Conservation (phyloP, 2,888 invertebrate genomes). For the Stenurella melanura region DNA sequence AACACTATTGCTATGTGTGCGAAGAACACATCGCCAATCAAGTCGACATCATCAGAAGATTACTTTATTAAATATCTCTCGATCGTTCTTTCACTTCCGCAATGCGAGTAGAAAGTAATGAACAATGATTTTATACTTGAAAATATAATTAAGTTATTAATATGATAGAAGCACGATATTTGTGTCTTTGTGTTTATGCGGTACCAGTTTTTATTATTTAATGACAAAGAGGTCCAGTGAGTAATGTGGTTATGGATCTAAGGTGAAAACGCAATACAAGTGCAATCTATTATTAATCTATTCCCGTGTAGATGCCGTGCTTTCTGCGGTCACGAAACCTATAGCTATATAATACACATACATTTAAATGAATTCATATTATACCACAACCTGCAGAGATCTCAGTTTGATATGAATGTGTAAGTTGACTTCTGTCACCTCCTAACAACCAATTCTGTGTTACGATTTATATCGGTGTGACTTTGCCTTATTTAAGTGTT, state of each 20-base stretch:
- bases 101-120: no score
- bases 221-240: constrained; percentile 20
- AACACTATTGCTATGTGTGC: no score
- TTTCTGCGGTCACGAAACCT: constrained; percentile 60
- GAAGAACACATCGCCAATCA: no score
- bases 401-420: constrained; percentile 62
- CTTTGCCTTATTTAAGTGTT: constrained; percentile 10
- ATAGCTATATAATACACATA: constrained; percentile 58
- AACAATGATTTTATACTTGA: not conserved
- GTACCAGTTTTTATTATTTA: not conserved
- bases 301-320: constrained; percentile 51
- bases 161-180: not conserved
- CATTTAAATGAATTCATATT: constrained; percentile 65
- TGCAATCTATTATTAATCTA: constrained; percentile 37
- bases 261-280: constrained; percentile 16
- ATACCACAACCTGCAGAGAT: constrained; percentile 62
- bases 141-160: not conserved
- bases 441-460: constrained; percentile 61
- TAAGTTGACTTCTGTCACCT: constrained; percentile 64
- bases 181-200: not conserved
- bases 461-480: constrained; percentile 58
- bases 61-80: not conserved
- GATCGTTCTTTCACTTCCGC: not conserved
- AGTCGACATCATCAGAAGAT: not conserved
- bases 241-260: constrained; percentile 1